These are phyloP conservation scores for Rhinolophus sinicus DNA, from an alignment of 2,113 vertebrate species.

Conservation along the genomic window DNA sequence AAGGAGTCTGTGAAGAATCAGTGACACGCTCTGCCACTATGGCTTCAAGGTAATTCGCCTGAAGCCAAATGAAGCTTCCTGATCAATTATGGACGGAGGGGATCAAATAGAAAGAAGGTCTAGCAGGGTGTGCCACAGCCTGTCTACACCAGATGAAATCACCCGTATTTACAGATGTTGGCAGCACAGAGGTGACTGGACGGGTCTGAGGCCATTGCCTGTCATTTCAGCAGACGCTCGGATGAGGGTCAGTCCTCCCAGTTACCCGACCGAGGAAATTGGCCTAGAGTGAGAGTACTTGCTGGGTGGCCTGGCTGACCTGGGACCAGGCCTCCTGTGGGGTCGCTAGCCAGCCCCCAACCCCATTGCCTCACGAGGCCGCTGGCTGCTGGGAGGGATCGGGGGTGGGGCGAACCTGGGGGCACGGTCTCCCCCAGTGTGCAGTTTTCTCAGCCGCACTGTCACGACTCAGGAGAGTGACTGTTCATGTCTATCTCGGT, in stretches of 20 bases:
- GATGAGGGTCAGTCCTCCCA: not conserved
- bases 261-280: not conserved
- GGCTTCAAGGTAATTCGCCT: conserved; percentile 45
- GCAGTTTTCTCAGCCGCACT: not conserved
- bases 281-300: not conserved
- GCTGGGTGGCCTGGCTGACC: not conserved
- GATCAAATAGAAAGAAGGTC: not conserved
- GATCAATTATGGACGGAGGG: conserved; percentile 58
- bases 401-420: not conserved
- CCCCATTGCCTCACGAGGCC: not conserved
- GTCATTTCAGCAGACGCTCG: not conserved
- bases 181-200: not conserved
- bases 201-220: not conserved
- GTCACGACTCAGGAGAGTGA: not conserved
- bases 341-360: no score
- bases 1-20: not conserved
- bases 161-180: not conserved
- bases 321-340: not conserved
- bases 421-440: not conserved
- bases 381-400: not conserved
- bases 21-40: not conserved
- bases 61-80: conserved; percentile 41
- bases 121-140: not conserved
- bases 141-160: not conserved
- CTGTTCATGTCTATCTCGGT: not conserved